These are phyloP conservation scores for Serranus cabrilla DNA, from an alignment of 2,797 vertebrate genomes.

Conservation along the genomic window DNA sequence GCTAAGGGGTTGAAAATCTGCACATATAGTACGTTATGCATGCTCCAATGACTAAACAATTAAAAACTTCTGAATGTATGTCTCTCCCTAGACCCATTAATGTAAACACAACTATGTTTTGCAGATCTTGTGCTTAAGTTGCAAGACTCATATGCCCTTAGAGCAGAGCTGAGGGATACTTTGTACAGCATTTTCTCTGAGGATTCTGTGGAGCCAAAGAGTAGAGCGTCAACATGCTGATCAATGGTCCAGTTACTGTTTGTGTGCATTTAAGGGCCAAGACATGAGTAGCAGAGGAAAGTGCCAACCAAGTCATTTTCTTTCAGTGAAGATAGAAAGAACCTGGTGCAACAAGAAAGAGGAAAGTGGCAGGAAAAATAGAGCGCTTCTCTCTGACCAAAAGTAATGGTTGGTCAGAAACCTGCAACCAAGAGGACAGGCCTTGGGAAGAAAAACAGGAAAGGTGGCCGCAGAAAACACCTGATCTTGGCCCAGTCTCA, in stretches of 20 bases:
- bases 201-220: not conserved
- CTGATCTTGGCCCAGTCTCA: conserved; percentile 11
- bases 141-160: no score
- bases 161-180: not conserved
- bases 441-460: conserved; percentile 1
- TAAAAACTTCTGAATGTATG: not conserved
- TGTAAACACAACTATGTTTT: not conserved
- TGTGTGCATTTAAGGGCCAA: not conserved
- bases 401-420: not conserved
- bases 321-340: not conserved
- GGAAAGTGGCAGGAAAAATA: not conserved
- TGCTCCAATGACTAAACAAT: not conserved
- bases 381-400: not conserved
- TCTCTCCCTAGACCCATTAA: not conserved
- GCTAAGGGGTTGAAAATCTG: no score
- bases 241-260: not conserved
- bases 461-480: not conserved
- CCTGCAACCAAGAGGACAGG: not conserved
- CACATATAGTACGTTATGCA: no score
- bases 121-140: not conserved
- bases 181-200: not conserved
- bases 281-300: not conserved
- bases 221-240: not conserved
- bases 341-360: not conserved
- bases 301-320: not conserved